Conservation (phyloP, 1,140 invertebrate species). For the Cotesia vestalis region DNA sequence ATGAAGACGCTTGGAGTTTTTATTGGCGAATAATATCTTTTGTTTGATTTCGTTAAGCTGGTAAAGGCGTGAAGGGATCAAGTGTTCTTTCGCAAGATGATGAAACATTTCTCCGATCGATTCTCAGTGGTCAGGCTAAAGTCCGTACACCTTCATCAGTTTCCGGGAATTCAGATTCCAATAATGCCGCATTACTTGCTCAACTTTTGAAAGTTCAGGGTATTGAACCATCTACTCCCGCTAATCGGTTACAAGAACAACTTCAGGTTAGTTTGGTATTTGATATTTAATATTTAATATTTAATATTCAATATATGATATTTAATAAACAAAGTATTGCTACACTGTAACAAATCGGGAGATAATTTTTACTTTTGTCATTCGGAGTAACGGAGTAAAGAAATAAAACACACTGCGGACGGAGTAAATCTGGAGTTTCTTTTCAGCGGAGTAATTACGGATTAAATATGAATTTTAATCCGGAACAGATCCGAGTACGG, state of each 20-base stretch:
- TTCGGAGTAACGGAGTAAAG: no score
- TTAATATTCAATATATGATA: conserved; percentile 35
- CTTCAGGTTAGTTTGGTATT: conserved; percentile 61
- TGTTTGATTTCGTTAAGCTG: not conserved
- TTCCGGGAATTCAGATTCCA: conserved; percentile 42
- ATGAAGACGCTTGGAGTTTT: not conserved
- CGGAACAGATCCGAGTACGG: no score
- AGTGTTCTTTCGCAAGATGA: conserved; percentile 45
- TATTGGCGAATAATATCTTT: not conserved
- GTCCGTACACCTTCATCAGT: conserved; percentile 33
- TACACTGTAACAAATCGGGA: conserved; percentile 15
- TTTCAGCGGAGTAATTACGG: no score
- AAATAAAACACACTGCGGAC: no score
- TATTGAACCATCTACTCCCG: conserved; percentile 73
- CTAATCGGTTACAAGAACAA: conserved; percentile 64
- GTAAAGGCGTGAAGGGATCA: not conserved
- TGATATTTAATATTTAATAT: conserved; percentile 39
- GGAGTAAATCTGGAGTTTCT: no score
- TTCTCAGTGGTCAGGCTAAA: conserved; percentile 47
- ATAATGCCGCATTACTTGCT: conserved; percentile 73
- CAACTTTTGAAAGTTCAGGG: conserved; percentile 74
- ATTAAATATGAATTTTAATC: no score
- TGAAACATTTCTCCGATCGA: conserved; percentile 53
- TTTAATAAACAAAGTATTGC: not conserved
- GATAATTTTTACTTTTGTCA: no score